Percentiles rank a stretch among this genome's conserved stretches.
Conservation (phyloP, 2,888 invertebrate genomes). For the Drosophila rubida region DNA sequence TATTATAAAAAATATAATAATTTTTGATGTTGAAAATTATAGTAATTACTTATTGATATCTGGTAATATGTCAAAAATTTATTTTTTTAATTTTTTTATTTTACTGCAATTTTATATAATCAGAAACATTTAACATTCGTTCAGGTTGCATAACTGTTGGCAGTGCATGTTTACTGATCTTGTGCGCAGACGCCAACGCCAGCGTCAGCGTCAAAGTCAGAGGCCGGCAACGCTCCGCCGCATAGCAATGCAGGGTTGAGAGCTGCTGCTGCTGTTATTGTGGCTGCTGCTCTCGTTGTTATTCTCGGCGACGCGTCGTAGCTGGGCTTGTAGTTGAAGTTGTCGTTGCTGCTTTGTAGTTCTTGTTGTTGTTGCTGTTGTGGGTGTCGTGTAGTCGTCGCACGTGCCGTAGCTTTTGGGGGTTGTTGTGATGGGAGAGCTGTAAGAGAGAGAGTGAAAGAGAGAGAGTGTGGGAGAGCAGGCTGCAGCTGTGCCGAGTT, state of each 20-base stretch:
- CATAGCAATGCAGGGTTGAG: conserved; percentile 51
- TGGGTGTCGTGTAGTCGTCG: conserved; percentile 51
- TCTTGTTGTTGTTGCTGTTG: conserved; percentile 32
- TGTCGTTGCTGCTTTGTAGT: conserved; percentile 20
- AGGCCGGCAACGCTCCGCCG: conserved; percentile 56
- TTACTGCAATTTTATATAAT: neutral
- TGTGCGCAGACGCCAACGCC: conserved; percentile 19
- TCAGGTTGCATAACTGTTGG: conserved; percentile 43
- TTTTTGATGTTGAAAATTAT: too few species aligned
- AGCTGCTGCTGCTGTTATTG: conserved; percentile 18
- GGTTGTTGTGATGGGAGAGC: conserved; percentile 43
- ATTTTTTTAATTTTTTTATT: neutral
- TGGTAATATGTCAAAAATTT: too few species aligned
- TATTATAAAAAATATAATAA: too few species aligned
- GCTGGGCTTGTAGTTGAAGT: conserved; percentile 4
- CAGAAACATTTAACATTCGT: neutral
- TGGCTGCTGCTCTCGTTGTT: conserved; percentile 22
- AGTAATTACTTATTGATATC: too few species aligned
- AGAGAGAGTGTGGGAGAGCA: conserved; percentile 5
- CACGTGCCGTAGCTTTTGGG: conserved; percentile 51
- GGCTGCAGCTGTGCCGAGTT: conserved; percentile 10
- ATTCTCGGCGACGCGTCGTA: conserved; percentile 6
- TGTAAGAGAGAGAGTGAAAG: neutral
- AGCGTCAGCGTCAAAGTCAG: conserved; percentile 33
- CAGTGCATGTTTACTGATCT: conserved; percentile 43